Percentiles rank a stretch among this genome's conserved stretches.
Conservation (phyloP, 2,888 invertebrate species). For the Anoplius nigerrimus region DNA sequence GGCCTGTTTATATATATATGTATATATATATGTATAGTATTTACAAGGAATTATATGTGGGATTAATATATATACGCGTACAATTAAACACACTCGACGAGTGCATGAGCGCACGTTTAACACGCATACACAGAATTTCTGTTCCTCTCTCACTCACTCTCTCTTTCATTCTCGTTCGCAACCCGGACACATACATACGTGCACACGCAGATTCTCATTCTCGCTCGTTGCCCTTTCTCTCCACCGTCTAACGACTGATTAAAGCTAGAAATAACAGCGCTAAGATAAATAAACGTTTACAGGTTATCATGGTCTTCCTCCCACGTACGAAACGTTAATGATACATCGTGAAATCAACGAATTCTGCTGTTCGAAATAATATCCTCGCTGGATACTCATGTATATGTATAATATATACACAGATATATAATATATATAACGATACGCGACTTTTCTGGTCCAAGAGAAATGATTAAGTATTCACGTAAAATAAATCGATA, state of each 20-base stretch:
- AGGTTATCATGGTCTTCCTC: slow-evolving; percentile 62
- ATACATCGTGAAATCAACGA: slow-evolving; percentile 59
- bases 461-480: slow-evolving; percentile 64
- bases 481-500: slow-evolving; percentile 46
- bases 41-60: slow-evolving; percentile 58
- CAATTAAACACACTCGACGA: slow-evolving; percentile 34
- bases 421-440: slow-evolving; percentile 48
- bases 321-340: slow-evolving; percentile 54
- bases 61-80: slow-evolving; percentile 39
- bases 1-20: slow-evolving; percentile 17
- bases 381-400: slow-evolving; percentile 49
- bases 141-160: slow-evolving; percentile 11
- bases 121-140: slow-evolving; percentile 52
- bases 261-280: slow-evolving; percentile 64
- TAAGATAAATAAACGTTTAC: slow-evolving; percentile 64
- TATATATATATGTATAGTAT: slow-evolving; percentile 61
- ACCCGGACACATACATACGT: background rate
- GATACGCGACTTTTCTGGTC: slow-evolving; percentile 56
- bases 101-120: slow-evolving; percentile 30
- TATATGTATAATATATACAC: slow-evolving; percentile 44
- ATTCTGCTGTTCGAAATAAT: slow-evolving; percentile 39
- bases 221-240: slow-evolving; percentile 9
- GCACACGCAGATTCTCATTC: slow-evolving; percentile 9
- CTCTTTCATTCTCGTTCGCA: no score
- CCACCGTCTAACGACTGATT: slow-evolving; percentile 54